Evolutionary conservation across 2,113 vertebrate genomes (phyloP).

Genomic region (Taurulus bubalis): DNA sequence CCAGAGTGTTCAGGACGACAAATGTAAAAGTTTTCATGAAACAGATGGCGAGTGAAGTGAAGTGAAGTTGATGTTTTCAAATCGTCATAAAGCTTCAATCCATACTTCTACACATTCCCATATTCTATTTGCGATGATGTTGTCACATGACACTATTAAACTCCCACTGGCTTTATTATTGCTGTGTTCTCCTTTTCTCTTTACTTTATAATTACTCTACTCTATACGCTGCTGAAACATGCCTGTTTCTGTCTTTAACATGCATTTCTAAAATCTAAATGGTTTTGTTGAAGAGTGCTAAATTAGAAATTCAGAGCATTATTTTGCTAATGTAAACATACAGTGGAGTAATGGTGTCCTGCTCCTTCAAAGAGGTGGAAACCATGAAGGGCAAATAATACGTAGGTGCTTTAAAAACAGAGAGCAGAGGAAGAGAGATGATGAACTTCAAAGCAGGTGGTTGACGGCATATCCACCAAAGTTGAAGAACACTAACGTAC

Average conservation of each 20-base stretch:
- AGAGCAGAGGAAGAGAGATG: neutral
- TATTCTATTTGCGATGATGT: neutral
- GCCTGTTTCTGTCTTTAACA: neutral
- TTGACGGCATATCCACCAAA: neutral
- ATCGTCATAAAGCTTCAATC: neutral
- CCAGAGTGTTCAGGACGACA: no score
- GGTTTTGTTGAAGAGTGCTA: neutral
- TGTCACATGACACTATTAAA: neutral
- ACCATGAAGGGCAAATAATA: neutral
- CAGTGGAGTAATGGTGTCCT: no score
- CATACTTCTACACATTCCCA: neutral
- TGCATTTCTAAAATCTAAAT: neutral
- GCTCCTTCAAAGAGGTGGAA: neutral
- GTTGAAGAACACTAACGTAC: neutral
- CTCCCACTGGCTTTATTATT: neutral
- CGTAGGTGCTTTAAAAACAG: neutral
- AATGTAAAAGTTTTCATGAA: no score
- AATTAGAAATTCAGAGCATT: neutral
- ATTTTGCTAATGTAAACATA: neutral
- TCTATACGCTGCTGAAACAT: neutral
- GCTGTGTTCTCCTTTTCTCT: neutral
- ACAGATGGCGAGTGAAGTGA: no score
- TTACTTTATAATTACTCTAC: neutral
- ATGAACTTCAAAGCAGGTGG: neutral
- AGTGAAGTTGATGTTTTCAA: neutral